A percentile compares a stretch with the other conserved stretches of the same genome.
Conservation (phyloP, 2,113 vertebrate species). For the Furnarius figulus region DNA sequence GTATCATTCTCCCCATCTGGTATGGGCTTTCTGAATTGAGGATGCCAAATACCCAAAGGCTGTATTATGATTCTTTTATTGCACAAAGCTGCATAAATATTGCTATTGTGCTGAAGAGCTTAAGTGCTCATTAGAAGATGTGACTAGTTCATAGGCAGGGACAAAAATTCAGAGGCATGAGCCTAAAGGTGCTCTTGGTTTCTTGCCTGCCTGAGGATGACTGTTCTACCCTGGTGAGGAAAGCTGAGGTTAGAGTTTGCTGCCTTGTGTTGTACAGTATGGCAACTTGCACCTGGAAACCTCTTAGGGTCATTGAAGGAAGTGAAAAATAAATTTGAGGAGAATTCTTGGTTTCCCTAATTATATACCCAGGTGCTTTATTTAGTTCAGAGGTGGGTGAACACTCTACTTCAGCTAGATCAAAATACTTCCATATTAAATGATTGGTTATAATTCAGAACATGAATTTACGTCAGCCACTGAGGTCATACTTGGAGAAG, state of each 20-base stretch:
- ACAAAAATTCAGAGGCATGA: neutral
- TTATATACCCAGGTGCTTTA: slow-evolving; percentile 10
- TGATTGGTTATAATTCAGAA: slow-evolving; percentile 20
- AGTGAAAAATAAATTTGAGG: slow-evolving; percentile 23
- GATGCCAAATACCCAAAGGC: neutral
- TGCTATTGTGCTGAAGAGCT: neutral
- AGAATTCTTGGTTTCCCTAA: slow-evolving; percentile 10
- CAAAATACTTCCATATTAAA: slow-evolving; percentile 25
- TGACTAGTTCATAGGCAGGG: neutral
- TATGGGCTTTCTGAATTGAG: neutral
- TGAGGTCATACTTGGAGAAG: neutral
- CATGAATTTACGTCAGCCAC: neutral
- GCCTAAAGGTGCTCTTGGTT: neutral
- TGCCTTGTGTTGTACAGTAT: neutral
- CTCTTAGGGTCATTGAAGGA: neutral
- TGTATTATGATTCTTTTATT: neutral
- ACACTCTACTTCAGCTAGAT: neutral
- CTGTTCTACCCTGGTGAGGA: neutral
- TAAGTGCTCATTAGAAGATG: neutral
- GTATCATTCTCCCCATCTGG: neutral
- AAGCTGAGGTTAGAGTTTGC: neutral
- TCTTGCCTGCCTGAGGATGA: neutral
- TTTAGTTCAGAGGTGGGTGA: slow-evolving; percentile 22
- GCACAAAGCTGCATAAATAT: neutral
- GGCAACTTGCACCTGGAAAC: neutral